Conservation (phyloP, 2,797 vertebrate species). For the Leptodactylus fallax region DNA sequence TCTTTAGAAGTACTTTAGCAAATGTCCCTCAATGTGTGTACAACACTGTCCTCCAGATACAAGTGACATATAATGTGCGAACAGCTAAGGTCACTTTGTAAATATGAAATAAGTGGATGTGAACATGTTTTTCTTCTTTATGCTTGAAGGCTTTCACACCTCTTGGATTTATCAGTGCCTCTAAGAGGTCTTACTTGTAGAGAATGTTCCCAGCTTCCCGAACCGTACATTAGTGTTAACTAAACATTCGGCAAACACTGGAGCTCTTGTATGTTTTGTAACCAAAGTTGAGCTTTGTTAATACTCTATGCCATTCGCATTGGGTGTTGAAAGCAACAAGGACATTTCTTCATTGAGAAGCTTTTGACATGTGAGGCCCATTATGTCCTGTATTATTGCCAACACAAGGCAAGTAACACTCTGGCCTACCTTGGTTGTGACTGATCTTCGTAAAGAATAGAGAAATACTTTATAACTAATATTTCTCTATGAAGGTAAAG, state of each 20-base stretch:
- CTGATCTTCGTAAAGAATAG: neutral
- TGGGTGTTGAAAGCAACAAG: neutral
- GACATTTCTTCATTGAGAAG: neutral
- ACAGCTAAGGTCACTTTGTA: conserved; percentile 41
- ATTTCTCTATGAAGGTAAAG: neutral
- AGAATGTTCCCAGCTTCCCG: neutral
- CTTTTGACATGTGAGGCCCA: neutral
- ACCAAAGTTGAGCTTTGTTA: neutral
- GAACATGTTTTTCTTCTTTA: conserved; percentile 9
- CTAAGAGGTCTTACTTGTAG: conserved; percentile 9
- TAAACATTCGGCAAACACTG: neutral
- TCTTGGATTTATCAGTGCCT: neutral
- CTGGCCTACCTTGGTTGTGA: neutral
- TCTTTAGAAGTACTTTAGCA: neutral
- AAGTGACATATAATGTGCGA: conserved; percentile 20
- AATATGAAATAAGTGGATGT: conserved; percentile 37
- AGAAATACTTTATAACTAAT: neutral
- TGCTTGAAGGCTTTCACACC: conserved; percentile 25
- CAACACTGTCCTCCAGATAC: conserved; percentile 17
- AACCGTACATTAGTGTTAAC: neutral
- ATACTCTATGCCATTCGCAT: neutral
- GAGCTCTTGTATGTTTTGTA: neutral
- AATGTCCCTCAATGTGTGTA: conserved; percentile 6
- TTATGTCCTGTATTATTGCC: neutral
- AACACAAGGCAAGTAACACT: neutral